Percentiles rank a stretch among this genome's conserved stretches.
phyloP scores from a whole-genome alignment of 1,140 invertebrate species.

The Samia ricini region DNA sequence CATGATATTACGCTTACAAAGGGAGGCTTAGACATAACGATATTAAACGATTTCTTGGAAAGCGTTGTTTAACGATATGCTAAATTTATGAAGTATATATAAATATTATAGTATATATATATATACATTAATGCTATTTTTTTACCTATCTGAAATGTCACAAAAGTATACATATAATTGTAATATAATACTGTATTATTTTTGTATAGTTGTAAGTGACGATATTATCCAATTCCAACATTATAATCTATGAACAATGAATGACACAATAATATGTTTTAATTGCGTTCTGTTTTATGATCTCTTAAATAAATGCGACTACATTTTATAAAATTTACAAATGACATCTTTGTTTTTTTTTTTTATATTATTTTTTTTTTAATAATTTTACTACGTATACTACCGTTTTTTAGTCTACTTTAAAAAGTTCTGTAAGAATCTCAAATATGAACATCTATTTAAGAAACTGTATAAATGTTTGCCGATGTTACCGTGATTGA shows the following conservation, averaged over 20 bases:
- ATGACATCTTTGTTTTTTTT: no score
- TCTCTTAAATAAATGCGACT: not conserved
- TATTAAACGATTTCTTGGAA: not conserved
- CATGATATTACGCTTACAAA: constrained; percentile 9
- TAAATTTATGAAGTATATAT: constrained; percentile 16
- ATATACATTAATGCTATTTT: constrained; percentile 8
- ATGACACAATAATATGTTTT: not conserved
- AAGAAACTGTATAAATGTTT: not conserved
- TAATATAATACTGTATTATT: constrained; percentile 2
- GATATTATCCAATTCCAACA: not conserved
- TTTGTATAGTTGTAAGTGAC: constrained; percentile 1
- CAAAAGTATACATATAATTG: constrained; percentile 17
- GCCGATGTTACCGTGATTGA: not conserved
- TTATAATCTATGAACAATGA: not conserved
- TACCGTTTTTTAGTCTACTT: no score
- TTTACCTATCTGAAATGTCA: constrained; percentile 11
- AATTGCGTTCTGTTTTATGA: not conserved
- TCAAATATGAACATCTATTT: not conserved
- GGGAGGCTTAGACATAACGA: constrained; percentile 7
- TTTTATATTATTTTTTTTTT: no score
- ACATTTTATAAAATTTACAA: no score
- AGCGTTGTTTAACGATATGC: not conserved
- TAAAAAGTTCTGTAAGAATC: not conserved
- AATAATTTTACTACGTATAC: no score
- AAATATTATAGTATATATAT: constrained; percentile 11